Evolutionary conservation across 1,140 invertebrate species (phyloP).

Genomic region (Chelonus insularis): DNA sequence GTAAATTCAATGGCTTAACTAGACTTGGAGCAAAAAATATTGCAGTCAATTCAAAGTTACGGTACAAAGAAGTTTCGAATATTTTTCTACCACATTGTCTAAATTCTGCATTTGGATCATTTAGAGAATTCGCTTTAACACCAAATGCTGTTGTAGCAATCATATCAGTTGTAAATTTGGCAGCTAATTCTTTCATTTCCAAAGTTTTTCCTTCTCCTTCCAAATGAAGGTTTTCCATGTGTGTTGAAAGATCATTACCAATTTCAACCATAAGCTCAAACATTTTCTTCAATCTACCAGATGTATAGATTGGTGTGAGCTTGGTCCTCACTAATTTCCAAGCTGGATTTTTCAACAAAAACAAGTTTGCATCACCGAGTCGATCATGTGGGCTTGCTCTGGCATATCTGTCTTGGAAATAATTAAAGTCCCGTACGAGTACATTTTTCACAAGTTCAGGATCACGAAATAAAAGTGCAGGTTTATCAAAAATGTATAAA

Average conservation of each 20-base stretch:
- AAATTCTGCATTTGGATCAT: conserved; percentile 53
- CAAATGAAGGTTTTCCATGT: conserved; percentile 37
- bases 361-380: conserved; percentile 42
- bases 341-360: conserved; percentile 42
- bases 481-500: conserved; percentile 49
- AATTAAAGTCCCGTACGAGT: conserved; percentile 58
- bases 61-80: conserved; percentile 37
- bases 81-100: conserved; percentile 38
- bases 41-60: conserved; percentile 39
- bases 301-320: conserved; percentile 53
- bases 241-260: conserved; percentile 42
- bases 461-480: conserved; percentile 53
- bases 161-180: conserved; percentile 64
- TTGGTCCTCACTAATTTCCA: conserved; percentile 55
- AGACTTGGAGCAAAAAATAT: conserved; percentile 50
- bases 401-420: conserved; percentile 46
- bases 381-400: conserved; percentile 34
- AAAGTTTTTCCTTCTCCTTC: conserved; percentile 55
- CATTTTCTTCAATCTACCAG: conserved; percentile 55
- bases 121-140: conserved; percentile 61
- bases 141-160: conserved; percentile 66
- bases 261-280: conserved; percentile 54
- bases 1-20: conserved; percentile 31
- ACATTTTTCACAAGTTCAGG: conserved; percentile 55
- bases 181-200: conserved; percentile 55